phyloP scores from a whole-genome alignment of 1,140 invertebrate genomes.

The Cherax destructor region DNA sequence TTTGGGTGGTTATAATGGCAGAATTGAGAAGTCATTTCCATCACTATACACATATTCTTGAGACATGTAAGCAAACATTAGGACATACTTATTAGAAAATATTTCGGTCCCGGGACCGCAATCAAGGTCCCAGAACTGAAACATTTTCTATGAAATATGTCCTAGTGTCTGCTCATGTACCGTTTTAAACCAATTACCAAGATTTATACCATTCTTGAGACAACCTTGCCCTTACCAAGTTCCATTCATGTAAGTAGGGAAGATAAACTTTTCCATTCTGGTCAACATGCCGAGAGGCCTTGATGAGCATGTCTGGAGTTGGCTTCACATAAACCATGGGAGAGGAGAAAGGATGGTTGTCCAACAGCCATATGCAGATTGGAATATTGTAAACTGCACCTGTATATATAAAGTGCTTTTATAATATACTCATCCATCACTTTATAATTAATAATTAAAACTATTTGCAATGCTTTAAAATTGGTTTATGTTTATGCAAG shows the following conservation, averaged over 20 bases:
- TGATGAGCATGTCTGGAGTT: constrained; percentile 96
- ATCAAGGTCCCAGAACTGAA: no score
- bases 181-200: no score
- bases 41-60: no score
- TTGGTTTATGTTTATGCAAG: background rate
- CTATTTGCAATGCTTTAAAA: background rate
- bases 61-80: no score
- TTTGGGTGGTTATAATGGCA: no score
- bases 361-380: constrained; percentile 95
- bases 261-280: constrained; percentile 97
- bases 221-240: constrained; percentile 79
- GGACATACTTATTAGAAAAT: no score
- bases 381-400: constrained; percentile 96
- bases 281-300: constrained; percentile 95
- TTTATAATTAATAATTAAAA: background rate
- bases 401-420: constrained; percentile 15
- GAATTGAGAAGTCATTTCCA: no score
- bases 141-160: no score
- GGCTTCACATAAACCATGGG: constrained; percentile 99
- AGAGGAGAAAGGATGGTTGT: constrained; percentile 96
- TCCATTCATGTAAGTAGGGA: constrained; percentile 98
- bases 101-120: no score
- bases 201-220: no score
- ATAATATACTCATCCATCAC: background rate
- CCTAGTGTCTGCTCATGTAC: no score